A percentile compares a stretch with the other conserved stretches of the same genome.
Conservation (phyloP, 1,140 invertebrate species). For the Vanessa tameamea region DNA sequence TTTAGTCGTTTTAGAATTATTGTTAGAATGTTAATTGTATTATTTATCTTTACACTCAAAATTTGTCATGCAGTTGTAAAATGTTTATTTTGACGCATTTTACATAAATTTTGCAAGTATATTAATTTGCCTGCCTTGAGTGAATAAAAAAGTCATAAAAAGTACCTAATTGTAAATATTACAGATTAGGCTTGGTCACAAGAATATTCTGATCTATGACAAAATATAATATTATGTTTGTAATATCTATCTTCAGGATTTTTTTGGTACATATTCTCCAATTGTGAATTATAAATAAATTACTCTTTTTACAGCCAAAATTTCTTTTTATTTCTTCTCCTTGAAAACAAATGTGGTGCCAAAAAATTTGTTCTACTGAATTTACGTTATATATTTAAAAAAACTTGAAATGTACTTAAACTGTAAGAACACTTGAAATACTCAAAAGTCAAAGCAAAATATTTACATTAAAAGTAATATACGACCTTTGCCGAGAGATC, state of each 20-base stretch:
- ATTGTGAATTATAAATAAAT: conserved; percentile 78
- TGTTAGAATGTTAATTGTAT: conserved; percentile 77
- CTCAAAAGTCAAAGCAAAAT: too few species aligned
- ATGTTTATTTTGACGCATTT: conserved; percentile 37
- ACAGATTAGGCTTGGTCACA: conserved; percentile 59
- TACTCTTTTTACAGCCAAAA: conserved; percentile 70
- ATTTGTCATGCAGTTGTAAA: conserved; percentile 51
- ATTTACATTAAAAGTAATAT: too few species aligned
- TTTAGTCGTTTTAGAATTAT: conserved; percentile 76
- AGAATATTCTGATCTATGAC: conserved; percentile 47
- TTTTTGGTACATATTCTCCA: conserved; percentile 68
- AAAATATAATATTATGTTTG: conserved; percentile 55
- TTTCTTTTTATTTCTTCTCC: conserved; percentile 18
- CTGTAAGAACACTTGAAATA: too few species aligned
- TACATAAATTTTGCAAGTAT: conserved; percentile 30
- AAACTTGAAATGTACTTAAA: too few species aligned
- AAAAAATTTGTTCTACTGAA: too few species aligned
- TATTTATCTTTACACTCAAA: conserved; percentile 76
- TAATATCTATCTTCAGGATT: conserved; percentile 64
- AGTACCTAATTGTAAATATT: conserved; percentile 41
- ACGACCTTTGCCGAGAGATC: too few species aligned
- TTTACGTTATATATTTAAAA: too few species aligned
- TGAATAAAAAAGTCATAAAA: conserved; percentile 26
- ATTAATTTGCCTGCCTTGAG: conserved; percentile 35
- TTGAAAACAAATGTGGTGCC: not conserved